Base-by-base conservation (phyloP, 92 coral and sea anemone species). In the Actinostola sp. region DNA sequence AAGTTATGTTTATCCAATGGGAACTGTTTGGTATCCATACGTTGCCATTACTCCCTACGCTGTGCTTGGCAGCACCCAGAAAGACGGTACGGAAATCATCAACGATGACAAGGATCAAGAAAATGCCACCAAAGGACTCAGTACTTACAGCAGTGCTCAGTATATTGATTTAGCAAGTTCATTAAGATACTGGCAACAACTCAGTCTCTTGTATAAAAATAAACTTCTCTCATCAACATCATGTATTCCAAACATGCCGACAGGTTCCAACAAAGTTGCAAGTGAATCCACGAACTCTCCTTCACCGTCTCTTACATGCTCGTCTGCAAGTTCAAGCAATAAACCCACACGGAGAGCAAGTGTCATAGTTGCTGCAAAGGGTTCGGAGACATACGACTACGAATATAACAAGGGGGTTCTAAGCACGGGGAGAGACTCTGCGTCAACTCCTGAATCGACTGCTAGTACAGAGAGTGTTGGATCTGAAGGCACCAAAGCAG, bases 151-250 rank as follows among this genome's bases (percentile, higher is more conserved):
- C 43, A 32, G 35, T 25, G 31, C 76, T 3, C 97, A 87, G 85
- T 91, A 88, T 48, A 91, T 91, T 76, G 97, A 91, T 69, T 72
- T 91, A 57, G 88, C 97, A 20, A 85, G 92, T 59, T 87, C 97
- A 45, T 63, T 88, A 72, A 72, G 92, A 36, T 91, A 91, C 72
- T 91, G 97, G 92, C 97, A 90, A 38, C 96, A 91, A 50, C 79
- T 85, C 57, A 83, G 76, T 54, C 75, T 91, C 54, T 72, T 87
- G 72, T 91, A 87, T 68, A 84, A 88, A 45, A 87, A 71, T 61
- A 76, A 83, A 55, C 66, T 79, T 66, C 88, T 92, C 26, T 83
- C 78, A 15, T 67, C 90, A 15, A 73, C 87, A 21, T 25, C 74
- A 34, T 63, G 51, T 58, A 50, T 65, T 21, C 42, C 86, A 52